Evolutionary conservation across 1,140 invertebrate genomes (phyloP).

Genomic region (Drosophila orena): DNA sequence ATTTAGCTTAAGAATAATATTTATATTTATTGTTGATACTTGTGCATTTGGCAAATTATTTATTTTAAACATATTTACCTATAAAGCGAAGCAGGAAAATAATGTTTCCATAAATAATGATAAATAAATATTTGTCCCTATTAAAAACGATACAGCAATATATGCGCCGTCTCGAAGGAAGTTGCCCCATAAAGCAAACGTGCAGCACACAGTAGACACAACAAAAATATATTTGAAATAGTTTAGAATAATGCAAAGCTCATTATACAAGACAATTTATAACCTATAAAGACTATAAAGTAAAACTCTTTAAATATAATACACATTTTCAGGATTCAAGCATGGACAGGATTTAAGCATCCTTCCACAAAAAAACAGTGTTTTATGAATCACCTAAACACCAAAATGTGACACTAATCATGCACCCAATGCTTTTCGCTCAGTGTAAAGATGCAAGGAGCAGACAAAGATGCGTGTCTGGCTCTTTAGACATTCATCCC

Average conservation of each 20-base stretch:
- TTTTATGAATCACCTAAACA: no score
- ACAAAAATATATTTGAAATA: neutral
- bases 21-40: no score
- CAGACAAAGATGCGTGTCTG: constrained; percentile 51
- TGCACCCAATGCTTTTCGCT: neutral
- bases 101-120: no score
- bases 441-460: constrained; percentile 14
- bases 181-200: constrained; percentile 32
- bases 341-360: no score
- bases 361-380: no score
- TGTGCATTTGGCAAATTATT: no score
- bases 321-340: no score
- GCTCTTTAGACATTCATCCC: constrained; percentile 39
- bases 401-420: neutral
- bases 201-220: constrained; percentile 12
- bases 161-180: constrained; percentile 55
- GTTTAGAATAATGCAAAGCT: neutral
- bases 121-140: neutral
- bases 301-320: no score
- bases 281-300: neutral
- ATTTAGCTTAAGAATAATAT: no score
- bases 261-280: neutral
- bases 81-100: no score
- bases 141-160: constrained; percentile 17
- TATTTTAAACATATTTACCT: no score